Evolutionary conservation across 2,113 vertebrate genomes (phyloP), one percentile per base, ranked within the genome.

Genomic region (Myrmophylax atrothorax): DNA sequence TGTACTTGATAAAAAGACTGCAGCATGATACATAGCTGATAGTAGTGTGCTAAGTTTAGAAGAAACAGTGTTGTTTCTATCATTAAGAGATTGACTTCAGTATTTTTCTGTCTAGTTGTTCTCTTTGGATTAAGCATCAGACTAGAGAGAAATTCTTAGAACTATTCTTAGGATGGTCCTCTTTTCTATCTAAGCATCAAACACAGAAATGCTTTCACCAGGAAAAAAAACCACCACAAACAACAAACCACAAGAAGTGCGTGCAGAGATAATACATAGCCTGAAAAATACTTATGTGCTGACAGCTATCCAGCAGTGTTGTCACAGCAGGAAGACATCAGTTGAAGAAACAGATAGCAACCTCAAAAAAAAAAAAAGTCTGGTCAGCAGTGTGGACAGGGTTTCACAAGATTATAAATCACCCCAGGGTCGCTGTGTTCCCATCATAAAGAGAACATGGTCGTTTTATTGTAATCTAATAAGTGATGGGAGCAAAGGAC

Each of bases 291-390:
- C 97, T 98, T 98, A 97, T 73, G 96, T 98, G 99, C 98, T 99
- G 99, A 99, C 99, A 99, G 98, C 97, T 98, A 97, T 98, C 98
- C 98, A 98, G 98, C 99, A 98, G 98, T 98, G 98, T 99, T 98
- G 98, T 98, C 99, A 98, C 99, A 99, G 99, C 99, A 98, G 99
- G 99, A 99, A 99, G 98, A 98, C 98, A 99, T 99, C 98, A 98
- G 98, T 99, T 98, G 98, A 98, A 99, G 98, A 98, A 99, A 98
- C 98, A 98, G 98, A 98, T 98, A 99, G 98, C 35, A 96, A 98
- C 98, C 98, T 98, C 91, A 97, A 89, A 46, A 73, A 60, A 66
- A 80, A 85, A 90, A 98, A 97, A 97, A 98, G 97, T 98, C 97
- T 98, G 98, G 98, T 98, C 98, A 98, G 97, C 97, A 97, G 97